Evolutionary conservation across 2,888 invertebrate species (phyloP).

Genomic region (Osmoderma eremita): DNA sequence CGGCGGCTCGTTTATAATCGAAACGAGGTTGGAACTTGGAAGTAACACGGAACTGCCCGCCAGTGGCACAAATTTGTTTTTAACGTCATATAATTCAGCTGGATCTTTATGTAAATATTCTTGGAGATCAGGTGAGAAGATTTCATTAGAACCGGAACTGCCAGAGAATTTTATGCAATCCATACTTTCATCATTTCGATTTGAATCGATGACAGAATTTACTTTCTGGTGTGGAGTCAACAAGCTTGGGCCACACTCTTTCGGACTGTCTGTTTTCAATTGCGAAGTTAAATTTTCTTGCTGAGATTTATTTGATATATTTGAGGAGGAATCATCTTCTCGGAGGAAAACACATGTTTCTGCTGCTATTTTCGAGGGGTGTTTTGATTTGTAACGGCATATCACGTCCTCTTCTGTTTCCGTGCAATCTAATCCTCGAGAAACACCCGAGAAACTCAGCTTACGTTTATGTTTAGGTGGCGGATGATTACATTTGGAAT

Average conservation of each 20-base stretch:
- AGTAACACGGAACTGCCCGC: slow-evolving; percentile 53
- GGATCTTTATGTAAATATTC: slow-evolving; percentile 32
- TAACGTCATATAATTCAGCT: slow-evolving; percentile 54
- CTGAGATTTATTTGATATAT: too few relatives aligned
- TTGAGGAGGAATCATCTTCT: too few relatives aligned
- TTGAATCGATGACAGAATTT: background rate
- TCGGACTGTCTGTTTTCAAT: background rate
- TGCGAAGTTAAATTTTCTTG: too few relatives aligned
- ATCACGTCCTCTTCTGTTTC: slow-evolving; percentile 50
- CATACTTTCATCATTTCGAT: slow-evolving; percentile 16
- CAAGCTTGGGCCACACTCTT: background rate
- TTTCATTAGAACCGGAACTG: slow-evolving; percentile 31
- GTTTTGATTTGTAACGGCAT: slow-evolving; percentile 45
- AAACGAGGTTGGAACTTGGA: background rate
- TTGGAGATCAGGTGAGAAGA: slow-evolving; percentile 42
- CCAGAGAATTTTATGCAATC: background rate
- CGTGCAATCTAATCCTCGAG: slow-evolving; percentile 43
- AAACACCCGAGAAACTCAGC: slow-evolving; percentile 48
- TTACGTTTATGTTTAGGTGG: slow-evolving; percentile 48
- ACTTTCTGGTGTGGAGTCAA: background rate
- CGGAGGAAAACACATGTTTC: too few relatives aligned
- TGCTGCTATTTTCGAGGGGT: too few relatives aligned
- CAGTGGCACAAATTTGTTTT: slow-evolving; percentile 51
- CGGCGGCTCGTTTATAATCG: background rate
- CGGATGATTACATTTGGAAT: background rate